Evolutionary conservation across 1,140 invertebrate genomes (phyloP).

Genomic region (Nebria ingens): DNA sequence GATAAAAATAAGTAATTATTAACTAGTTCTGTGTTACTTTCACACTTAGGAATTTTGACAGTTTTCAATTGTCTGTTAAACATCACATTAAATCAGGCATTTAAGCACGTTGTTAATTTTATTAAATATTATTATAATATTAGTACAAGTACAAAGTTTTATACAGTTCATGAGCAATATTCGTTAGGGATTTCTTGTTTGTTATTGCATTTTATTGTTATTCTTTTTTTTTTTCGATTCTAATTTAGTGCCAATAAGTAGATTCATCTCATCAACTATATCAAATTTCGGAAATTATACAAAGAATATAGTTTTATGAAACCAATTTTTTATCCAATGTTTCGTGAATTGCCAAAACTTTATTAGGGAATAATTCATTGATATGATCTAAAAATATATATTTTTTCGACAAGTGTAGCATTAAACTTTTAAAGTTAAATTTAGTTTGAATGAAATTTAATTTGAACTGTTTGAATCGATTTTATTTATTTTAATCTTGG

Average conservation of each 20-base stretch:
- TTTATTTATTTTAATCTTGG: too few species aligned
- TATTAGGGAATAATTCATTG: too few species aligned
- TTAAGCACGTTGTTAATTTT: background rate
- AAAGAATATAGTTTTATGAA: too few species aligned
- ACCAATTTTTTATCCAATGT: too few species aligned
- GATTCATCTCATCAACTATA: too few species aligned
- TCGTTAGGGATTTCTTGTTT: background rate
- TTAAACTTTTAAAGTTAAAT: too few species aligned
- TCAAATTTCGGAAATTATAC: too few species aligned
- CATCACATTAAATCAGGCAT: conserved; percentile 2
- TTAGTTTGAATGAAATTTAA: too few species aligned
- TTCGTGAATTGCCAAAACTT: too few species aligned
- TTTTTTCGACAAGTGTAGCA: too few species aligned
- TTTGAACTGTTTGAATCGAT: too few species aligned
- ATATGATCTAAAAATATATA: too few species aligned
- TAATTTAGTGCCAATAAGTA: background rate
- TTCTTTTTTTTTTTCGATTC: conserved; percentile 3
- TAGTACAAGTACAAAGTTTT: conserved; percentile 1
- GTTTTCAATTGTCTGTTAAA: background rate
- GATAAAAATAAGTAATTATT: background rate
- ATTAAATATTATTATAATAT: background rate
- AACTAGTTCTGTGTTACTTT: background rate
- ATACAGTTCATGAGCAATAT: conserved; percentile 8
- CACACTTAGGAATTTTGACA: background rate
- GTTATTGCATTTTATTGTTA: conserved; percentile 3